phyloP scores from a whole-genome alignment of 1,140 invertebrate species.

The Cotesia typhae region DNA sequence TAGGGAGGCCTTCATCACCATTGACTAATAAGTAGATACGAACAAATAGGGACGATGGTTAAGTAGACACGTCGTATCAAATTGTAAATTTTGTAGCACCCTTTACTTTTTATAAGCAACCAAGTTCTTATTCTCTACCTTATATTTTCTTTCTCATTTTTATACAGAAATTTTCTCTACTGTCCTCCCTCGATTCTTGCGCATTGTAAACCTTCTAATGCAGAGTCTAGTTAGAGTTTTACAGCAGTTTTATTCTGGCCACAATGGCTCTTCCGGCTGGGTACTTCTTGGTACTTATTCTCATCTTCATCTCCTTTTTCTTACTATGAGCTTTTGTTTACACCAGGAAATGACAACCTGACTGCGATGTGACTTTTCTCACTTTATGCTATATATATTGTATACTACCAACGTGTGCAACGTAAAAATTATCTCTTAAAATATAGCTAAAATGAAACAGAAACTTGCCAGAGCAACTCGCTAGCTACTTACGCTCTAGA shows the following conservation, averaged over 20 bases:
- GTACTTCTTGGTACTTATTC: not conserved
- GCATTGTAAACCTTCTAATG: not conserved
- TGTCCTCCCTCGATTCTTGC: not conserved
- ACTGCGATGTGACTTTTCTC: slow-evolving; percentile 12
- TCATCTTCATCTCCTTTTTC: not conserved
- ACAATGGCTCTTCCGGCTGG: slow-evolving; percentile 15
- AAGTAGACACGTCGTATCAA: slow-evolving; percentile 16
- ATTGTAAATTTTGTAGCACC: slow-evolving; percentile 11
- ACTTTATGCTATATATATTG: not conserved
- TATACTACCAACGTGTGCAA: not conserved
- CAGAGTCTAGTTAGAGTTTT: slow-evolving; percentile 26
- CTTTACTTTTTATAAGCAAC: slow-evolving; percentile 21
- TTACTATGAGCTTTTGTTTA: slow-evolving; percentile 13
- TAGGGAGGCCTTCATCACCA: not conserved
- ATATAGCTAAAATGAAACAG: not conserved
- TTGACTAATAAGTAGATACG: slow-evolving; percentile 1
- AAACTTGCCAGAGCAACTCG: not conserved
- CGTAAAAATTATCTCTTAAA: not conserved
- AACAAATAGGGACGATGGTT: slow-evolving; percentile 2
- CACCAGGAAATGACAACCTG: slow-evolving; percentile 28
- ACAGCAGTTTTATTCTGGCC: slow-evolving; percentile 32
- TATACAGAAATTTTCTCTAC: not conserved
- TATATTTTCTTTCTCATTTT: not conserved
- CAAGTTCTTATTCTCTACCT: not conserved
- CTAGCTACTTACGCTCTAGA: not conserved